Conservation (phyloP, 1,140 invertebrate species). For the Lysiphlebus fabarum region DNA sequence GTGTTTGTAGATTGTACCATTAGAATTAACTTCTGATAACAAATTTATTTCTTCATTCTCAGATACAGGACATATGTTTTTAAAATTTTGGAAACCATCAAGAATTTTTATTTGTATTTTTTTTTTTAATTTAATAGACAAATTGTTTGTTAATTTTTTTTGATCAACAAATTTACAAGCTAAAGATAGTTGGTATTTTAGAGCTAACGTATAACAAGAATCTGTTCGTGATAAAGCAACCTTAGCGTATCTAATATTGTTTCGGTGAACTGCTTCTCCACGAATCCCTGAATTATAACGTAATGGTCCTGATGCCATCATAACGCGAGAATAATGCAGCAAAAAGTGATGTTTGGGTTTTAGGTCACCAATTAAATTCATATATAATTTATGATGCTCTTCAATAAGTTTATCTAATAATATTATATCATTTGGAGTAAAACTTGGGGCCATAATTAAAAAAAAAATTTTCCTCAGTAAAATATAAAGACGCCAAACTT, state of each 20-base stretch:
- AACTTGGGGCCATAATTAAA: conserved; percentile 15
- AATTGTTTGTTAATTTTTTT: not conserved
- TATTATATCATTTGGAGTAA: conserved; percentile 2
- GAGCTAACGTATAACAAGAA: conserved; percentile 19
- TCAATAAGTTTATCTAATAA: conserved; percentile 12
- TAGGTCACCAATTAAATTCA: conserved; percentile 22
- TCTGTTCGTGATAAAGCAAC: conserved; percentile 18
- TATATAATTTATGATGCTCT: conserved; percentile 24
- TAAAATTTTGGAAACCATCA: not conserved
- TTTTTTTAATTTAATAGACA: not conserved
- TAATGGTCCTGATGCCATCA: conserved; percentile 21
- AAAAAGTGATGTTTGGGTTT: conserved; percentile 25
- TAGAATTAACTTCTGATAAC: not conserved
- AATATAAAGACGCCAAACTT: conserved; percentile 18
- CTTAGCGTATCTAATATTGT: conserved; percentile 21
- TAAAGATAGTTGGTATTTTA: conserved; percentile 20
- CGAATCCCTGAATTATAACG: conserved; percentile 25
- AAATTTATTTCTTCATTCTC: not conserved
- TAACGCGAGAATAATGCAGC: conserved; percentile 23
- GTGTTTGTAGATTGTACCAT: not conserved
- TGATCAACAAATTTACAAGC: not conserved
- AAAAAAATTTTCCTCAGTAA: conserved; percentile 17
- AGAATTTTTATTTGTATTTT: too few relatives aligned
- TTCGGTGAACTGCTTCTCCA: conserved; percentile 23
- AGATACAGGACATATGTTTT: not conserved